A percentile compares a stretch with the other conserved stretches of the same genome.
phyloP scores from a whole-genome alignment of 2,888 invertebrate species.

The Timema cristinae region DNA sequence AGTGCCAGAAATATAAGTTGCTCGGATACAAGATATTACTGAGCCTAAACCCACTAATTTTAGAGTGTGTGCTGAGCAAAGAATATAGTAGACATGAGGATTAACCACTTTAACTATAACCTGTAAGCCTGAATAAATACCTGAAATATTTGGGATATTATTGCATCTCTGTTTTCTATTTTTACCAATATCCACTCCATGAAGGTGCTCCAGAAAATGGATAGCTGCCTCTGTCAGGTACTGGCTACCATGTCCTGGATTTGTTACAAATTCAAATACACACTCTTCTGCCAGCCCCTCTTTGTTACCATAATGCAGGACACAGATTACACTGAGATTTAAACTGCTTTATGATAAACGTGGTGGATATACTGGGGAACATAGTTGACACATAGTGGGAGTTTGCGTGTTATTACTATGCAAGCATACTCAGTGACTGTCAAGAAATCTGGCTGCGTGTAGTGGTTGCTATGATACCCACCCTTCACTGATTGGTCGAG shows the following conservation, averaged over 20 bases:
- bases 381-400: too few relatives aligned
- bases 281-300: background rate
- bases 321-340: background rate
- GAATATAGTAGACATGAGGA: background rate
- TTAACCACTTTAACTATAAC: too few relatives aligned
- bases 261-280: conserved; percentile 24
- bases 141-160: background rate
- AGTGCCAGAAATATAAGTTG: background rate
- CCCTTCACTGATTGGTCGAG: too few relatives aligned
- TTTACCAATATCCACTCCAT: background rate
- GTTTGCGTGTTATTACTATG: too few relatives aligned
- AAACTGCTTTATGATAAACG: too few relatives aligned
- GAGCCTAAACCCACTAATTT: background rate
- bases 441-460: too few relatives aligned
- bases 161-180: background rate
- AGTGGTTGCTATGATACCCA: too few relatives aligned
- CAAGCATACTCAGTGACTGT: too few relatives aligned
- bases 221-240: conserved; percentile 9
- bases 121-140: background rate
- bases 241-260: conserved; percentile 18
- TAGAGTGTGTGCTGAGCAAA: conserved; percentile 1
- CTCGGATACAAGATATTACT: background rate
- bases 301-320: conserved; percentile 13
- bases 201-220: background rate
- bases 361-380: too few relatives aligned